phyloP scores from a whole-genome alignment of 2,888 invertebrate genomes.

The Clepsis dumicolana region DNA sequence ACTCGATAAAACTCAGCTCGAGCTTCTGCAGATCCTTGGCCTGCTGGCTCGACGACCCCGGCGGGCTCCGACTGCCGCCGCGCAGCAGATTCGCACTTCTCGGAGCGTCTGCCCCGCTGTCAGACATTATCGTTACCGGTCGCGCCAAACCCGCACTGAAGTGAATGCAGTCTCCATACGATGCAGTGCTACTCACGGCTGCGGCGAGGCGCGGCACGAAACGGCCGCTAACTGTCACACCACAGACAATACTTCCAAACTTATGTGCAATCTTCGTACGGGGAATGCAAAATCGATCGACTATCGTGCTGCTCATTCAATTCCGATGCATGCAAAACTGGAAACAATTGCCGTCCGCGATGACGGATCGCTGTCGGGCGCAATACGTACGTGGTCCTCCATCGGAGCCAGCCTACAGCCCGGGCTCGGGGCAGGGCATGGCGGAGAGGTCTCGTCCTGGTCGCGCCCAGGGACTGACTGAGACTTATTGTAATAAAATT shows the following conservation, averaged over 20 bases:
- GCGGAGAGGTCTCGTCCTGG: slow-evolving; percentile 74
- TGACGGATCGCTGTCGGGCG: slow-evolving; percentile 56
- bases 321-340: slow-evolving; percentile 61
- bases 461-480: slow-evolving; percentile 82
- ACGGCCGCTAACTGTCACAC: slow-evolving; percentile 72
- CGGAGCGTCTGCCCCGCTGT: slow-evolving; percentile 64
- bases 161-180: slow-evolving; percentile 54
- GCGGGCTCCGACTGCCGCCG: slow-evolving; percentile 67
- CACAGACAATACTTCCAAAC: slow-evolving; percentile 71
- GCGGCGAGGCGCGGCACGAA: slow-evolving; percentile 75
- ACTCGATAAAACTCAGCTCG: slow-evolving; percentile 81
- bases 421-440: slow-evolving; percentile 64
- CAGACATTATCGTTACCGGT: slow-evolving; percentile 58
- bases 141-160: slow-evolving; percentile 57
- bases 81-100: slow-evolving; percentile 65
- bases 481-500: slow-evolving; percentile 83
- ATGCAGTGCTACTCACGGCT: slow-evolving; percentile 65
- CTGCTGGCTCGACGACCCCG: slow-evolving; percentile 59
- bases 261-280: slow-evolving; percentile 73
- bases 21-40: slow-evolving; percentile 78
- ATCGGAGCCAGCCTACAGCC: slow-evolving; percentile 66
- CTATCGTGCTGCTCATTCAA: slow-evolving; percentile 70
- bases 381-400: slow-evolving; percentile 83
- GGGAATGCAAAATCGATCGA: slow-evolving; percentile 75
- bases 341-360: slow-evolving; percentile 60